Evolutionary conservation across 2,797 vertebrate genomes (phyloP).

Genomic region (Acipenser transmontanus): DNA sequence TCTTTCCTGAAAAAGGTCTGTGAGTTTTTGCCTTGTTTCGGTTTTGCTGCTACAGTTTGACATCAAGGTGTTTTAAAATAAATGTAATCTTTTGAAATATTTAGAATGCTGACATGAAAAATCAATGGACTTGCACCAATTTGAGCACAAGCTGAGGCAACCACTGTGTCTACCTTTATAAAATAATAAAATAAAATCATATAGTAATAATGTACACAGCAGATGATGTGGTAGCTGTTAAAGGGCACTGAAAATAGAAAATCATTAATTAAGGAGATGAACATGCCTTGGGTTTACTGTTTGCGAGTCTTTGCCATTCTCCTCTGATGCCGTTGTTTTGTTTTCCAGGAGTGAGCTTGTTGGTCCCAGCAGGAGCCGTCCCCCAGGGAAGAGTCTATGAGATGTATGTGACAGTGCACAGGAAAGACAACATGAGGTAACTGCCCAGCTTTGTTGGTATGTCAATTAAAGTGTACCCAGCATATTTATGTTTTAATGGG

Average conservation of each 20-base stretch:
- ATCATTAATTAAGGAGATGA: not conserved
- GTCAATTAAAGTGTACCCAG: too few species aligned
- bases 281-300: not conserved
- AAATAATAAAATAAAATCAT: not conserved
- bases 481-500: too few species aligned
- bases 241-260: not conserved
- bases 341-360: slow-evolving; percentile 84
- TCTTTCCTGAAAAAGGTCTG: too few species aligned
- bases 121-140: slow-evolving; percentile 53
- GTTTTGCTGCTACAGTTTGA: not conserved
- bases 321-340: slow-evolving; percentile 22
- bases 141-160: slow-evolving; percentile 28
- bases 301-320: not conserved
- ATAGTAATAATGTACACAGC: not conserved
- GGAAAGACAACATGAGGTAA: slow-evolving; percentile 96
- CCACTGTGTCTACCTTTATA: not conserved
- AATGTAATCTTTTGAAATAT: slow-evolving; percentile 55
- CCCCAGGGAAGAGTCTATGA: slow-evolving; percentile 96
- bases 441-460: slow-evolving; percentile 14
- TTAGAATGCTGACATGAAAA: slow-evolving; percentile 54
- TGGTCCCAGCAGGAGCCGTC: slow-evolving; percentile 90
- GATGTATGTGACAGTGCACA: slow-evolving; percentile 97
- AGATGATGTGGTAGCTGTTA: not conserved
- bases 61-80: slow-evolving; percentile 17
- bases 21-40: not conserved